Evolutionary conservation across 2,888 invertebrate genomes (phyloP), one percentile per base, ranked within the genome.

Genomic region (Parnassius smintheus): DNA sequence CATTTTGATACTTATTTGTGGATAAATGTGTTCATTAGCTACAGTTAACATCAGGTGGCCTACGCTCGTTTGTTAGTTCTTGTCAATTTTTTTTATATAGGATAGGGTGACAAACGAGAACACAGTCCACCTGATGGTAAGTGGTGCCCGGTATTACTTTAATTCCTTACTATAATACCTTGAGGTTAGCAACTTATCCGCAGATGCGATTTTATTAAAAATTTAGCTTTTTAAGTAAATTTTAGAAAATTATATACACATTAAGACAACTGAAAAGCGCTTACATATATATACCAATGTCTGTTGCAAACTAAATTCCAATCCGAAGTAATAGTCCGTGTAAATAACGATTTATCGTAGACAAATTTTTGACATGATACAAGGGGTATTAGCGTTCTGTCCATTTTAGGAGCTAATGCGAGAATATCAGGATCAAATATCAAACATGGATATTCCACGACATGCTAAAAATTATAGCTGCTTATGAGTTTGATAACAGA

Each of bases 231-330:
- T 35, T 35, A 35, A 35, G 35, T 49, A 13, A 49, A 49, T 49
- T 18, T 49, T n/a, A 13, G n/a, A 49, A 49, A 12, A 49, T 49
- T 48, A 48, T n/a, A 7, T 49, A 13, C 13, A 1, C 13, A 13
- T 7, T n/a, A 49, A 2, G 49, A 9, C 49, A 13, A n/a, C 9
- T 13, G 9, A 35, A 54, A 35, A 42, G 9, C 45, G 53, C 56
- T 12, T 25, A 64, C 86, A 74, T 94, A 93, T 52, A 93, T 83
- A 67, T 93, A 78, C 85, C 92, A 91, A 72, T 91, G 92, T 54
- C 86, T 88, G 8, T 90, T 87, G 75, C 95, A 95, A 18, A 95
- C 94, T 67, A 95, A 84, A 81, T 93, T 78, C 94, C 94, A 95
- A 80, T 95, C 94, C 1, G 94, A 93, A 45, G 93, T 91, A 50